A percentile compares a stretch with the other conserved stretches of the same genome.
Evolutionary conservation across 92 coral and sea anemone species (phyloP).

Genomic region (Desmophyllum pertusum): DNA sequence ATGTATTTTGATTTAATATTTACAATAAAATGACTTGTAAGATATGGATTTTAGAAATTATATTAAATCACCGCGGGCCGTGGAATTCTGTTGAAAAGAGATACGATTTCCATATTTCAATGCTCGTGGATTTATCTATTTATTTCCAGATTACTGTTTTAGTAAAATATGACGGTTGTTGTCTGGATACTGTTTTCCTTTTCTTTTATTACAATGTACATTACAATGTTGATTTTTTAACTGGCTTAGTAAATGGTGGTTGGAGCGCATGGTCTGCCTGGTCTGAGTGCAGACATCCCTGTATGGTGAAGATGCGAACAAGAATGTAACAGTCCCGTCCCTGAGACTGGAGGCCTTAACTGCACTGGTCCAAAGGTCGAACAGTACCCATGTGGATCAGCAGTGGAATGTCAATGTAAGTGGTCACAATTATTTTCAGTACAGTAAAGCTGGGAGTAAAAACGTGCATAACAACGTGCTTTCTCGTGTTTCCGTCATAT

Average conservation of each 20-base stretch:
- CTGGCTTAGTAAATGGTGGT: conserved; percentile 75
- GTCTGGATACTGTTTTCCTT: background rate
- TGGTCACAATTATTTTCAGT: no score
- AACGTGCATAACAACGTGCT: no score
- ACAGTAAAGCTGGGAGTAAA: no score
- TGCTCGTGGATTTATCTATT: no score
- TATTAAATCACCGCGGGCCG: no score
- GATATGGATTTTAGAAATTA: no score
- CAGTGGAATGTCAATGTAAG: conserved; percentile 49
- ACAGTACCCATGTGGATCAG: conserved; percentile 65
- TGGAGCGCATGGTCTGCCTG: conserved; percentile 88
- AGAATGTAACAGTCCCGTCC: conserved; percentile 84
- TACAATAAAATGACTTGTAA: no score
- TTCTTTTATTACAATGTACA: background rate
- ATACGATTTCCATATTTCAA: no score
- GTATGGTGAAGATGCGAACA: conserved; percentile 84
- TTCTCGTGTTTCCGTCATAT: no score
- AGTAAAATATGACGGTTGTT: background rate
- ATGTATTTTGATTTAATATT: no score
- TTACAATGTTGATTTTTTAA: background rate
- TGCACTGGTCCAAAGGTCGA: conserved; percentile 86
- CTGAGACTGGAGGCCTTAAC: conserved; percentile 87
- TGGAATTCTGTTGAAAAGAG: no score
- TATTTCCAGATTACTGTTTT: no score
- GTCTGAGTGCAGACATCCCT: conserved; percentile 91